Conservation (phyloP, 2,888 invertebrate genomes). For the Scelioninae gen. 1 region DNA sequence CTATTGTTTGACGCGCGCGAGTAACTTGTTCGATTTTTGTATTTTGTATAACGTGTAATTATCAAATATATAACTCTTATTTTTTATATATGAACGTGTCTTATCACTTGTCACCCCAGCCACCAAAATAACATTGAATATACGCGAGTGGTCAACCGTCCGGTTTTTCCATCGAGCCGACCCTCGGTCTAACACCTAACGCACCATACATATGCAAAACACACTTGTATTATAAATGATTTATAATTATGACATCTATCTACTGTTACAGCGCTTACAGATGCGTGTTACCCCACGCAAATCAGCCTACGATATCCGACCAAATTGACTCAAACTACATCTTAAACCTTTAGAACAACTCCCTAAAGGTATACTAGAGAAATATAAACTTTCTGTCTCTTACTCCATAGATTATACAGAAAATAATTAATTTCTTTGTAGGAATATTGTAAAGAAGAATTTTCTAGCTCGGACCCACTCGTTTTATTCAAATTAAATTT, state of each 20-base stretch:
- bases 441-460: background rate
- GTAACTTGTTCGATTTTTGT: too few species aligned
- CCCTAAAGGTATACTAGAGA: background rate
- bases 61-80: too few species aligned
- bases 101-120: too few species aligned
- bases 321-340: slow-evolving; percentile 25
- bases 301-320: slow-evolving; percentile 25
- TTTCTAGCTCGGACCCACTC: too few species aligned
- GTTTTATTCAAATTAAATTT: too few species aligned
- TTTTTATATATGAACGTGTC: too few species aligned
- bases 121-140: slow-evolving; percentile 2
- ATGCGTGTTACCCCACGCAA: slow-evolving; percentile 45
- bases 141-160: slow-evolving; percentile 3
- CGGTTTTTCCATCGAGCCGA: slow-evolving; percentile 17
- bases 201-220: slow-evolving; percentile 34
- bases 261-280: slow-evolving; percentile 17
- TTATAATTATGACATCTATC: slow-evolving; percentile 45
- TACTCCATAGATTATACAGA: background rate
- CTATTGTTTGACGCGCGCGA: too few species aligned
- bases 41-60: too few species aligned
- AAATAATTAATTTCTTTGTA: too few species aligned
- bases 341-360: slow-evolving; percentile 2
- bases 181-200: slow-evolving; percentile 29
- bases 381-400: background rate
- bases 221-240: slow-evolving; percentile 22